phyloP scores from a whole-genome alignment of 2,113 vertebrate species.

The Australoheros scitulus region DNA sequence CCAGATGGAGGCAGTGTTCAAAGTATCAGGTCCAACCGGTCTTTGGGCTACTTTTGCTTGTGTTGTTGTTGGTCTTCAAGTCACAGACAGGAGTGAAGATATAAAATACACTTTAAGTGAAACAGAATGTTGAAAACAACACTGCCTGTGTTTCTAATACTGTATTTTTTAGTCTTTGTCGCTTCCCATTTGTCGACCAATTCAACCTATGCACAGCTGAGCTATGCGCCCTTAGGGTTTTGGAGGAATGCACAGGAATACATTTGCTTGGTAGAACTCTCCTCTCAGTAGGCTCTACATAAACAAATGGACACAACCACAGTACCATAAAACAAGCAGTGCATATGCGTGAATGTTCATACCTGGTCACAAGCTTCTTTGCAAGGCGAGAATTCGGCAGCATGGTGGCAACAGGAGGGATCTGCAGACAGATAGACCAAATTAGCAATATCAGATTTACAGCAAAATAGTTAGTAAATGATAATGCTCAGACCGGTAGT shows the following conservation, averaged over 20 bases:
- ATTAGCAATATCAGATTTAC: neutral
- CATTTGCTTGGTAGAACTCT: neutral
- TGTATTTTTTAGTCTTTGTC: no score
- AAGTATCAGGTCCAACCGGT: neutral
- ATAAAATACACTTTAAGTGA: no score
- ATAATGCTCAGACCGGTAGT: no score
- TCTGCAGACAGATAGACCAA: slow-evolving; percentile 73
- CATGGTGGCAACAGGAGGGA: slow-evolving; percentile 91
- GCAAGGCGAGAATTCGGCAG: slow-evolving; percentile 88
- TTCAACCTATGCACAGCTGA: neutral
- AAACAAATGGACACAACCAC: neutral
- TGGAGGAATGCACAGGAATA: neutral
- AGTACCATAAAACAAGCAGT: neutral
- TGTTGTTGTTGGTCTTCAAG: neutral
- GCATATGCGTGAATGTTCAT: slow-evolving; percentile 34
- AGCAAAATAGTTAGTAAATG: neutral
- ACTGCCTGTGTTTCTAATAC: no score
- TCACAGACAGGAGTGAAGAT: no score
- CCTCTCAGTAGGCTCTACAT: neutral
- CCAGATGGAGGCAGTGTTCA: neutral
- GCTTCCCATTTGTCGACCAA: neutral
- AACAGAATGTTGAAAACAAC: no score
- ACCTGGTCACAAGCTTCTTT: slow-evolving; percentile 97
- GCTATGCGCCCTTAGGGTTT: neutral
- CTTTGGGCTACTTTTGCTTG: no score